Evolutionary conservation across 2,113 vertebrate species (phyloP), one percentile per base, ranked within the genome.

Genomic region (Sinocyclocheilus rhinocerous): DNA sequence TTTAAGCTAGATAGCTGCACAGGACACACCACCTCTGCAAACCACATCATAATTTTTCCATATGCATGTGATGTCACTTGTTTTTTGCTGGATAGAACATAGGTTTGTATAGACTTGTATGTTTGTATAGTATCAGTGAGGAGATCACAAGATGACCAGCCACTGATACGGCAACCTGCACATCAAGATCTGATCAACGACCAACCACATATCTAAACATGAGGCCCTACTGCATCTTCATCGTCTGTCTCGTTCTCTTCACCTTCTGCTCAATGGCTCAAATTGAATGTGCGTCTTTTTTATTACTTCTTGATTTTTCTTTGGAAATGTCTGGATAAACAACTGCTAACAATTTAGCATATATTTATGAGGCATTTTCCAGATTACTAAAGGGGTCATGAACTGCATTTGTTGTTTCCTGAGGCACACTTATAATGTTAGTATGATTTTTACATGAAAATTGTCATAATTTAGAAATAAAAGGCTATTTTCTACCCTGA

Each of bases 191-290:
- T 42, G 61, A 78, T 13, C 61, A 36, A 16, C 8, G 6, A 50
- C 72, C 0, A 1, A 9, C 69, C 70, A 48, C 52, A 65, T 36
- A 78, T 15, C n/a, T 39, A 36, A 69, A 72, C 39, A 87, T 87
- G 86, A 84, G 77, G 36, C 18, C 29, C 0, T 36, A 11, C 36
- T 84, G 86, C 76, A 48, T 22, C 50, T 50, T 84, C 24, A 63
- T 55, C 45, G 1, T 22, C 52, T 45, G 33, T 75, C 36, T 83
- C 11, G 36, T 82, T 1, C 50, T 88, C 39, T 70, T 85, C 12
- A 52, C 59, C 9, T 65, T 85, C 45, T 88, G 79, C 84, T 48
- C 61, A 12, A 10, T 72, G 36, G 55, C 72, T 18, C 36, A 16
- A 16, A 22, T 16, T 55, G n/a, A 88, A 55, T 26, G 61, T 85